Conservation (phyloP, 2,797 vertebrate species). For the Gambusia yucatana region DNA sequence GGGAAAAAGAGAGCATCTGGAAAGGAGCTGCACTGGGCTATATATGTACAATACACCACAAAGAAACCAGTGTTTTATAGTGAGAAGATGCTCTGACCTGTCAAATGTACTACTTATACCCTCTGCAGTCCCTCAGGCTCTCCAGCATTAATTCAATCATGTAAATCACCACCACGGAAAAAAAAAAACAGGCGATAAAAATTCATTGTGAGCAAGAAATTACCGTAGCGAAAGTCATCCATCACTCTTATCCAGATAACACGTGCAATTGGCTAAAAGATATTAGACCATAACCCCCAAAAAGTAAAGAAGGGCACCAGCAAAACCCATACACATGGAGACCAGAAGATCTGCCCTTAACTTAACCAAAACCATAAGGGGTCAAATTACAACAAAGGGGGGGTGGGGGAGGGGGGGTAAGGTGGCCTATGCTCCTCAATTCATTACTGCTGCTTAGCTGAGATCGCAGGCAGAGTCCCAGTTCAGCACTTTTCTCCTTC, state of each 20-base stretch:
- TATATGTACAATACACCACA: slow-evolving; percentile 19
- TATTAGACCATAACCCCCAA: slow-evolving; percentile 52
- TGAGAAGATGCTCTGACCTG: slow-evolving; percentile 36
- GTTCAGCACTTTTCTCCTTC: slow-evolving; percentile 59
- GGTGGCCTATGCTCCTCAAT: slow-evolving; percentile 44
- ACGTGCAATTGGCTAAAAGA: slow-evolving; percentile 47
- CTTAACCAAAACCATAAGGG: slow-evolving; percentile 23
- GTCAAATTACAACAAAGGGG: slow-evolving; percentile 44
- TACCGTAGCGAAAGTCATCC: slow-evolving; percentile 52
- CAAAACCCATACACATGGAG: neutral
- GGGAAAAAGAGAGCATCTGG: slow-evolving; percentile 46
- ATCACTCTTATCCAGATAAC: slow-evolving; percentile 51
- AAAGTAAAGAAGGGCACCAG: slow-evolving; percentile 29
- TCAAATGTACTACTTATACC: slow-evolving; percentile 50
- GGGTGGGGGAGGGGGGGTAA: slow-evolving; percentile 16
- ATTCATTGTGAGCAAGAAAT: slow-evolving; percentile 25
- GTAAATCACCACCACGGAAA: slow-evolving; percentile 47
- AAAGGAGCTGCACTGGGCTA: slow-evolving; percentile 34
- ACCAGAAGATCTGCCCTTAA: slow-evolving; percentile 43
- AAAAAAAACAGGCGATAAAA: slow-evolving; percentile 30
- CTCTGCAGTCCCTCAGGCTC: neutral
- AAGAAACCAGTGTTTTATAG: slow-evolving; percentile 27
- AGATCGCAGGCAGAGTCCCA: slow-evolving; percentile 42
- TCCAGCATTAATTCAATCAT: slow-evolving; percentile 39
- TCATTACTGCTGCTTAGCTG: slow-evolving; percentile 51